phyloP scores from a whole-genome alignment of 1,140 invertebrate species.

The Andrena cerasifolii region DNA sequence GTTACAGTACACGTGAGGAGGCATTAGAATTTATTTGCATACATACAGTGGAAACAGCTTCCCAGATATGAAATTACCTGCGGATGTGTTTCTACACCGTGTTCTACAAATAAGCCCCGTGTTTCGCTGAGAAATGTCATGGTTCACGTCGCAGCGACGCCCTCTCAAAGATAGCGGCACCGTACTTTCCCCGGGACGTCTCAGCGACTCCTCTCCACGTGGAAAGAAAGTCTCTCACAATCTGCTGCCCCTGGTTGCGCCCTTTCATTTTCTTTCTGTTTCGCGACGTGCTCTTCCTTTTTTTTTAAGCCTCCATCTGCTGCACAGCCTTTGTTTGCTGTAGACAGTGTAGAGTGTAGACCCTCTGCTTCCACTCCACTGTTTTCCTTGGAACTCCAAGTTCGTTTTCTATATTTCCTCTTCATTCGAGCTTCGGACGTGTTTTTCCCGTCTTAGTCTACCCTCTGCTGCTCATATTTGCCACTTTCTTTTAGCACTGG shows the following conservation, averaged over 20 bases:
- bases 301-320: too few species aligned
- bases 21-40: conserved; percentile 36
- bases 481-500: too few species aligned
- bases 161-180: neutral
- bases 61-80: conserved; percentile 26
- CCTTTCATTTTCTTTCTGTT: neutral
- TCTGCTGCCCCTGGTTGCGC: neutral
- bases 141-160: conserved; percentile 12
- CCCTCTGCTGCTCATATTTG: too few species aligned
- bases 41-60: conserved; percentile 16
- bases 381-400: too few species aligned
- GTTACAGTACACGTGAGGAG: conserved; percentile 5
- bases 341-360: too few species aligned
- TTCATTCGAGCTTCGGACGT: too few species aligned
- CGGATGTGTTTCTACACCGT: conserved; percentile 17
- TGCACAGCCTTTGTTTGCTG: too few species aligned
- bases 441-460: too few species aligned
- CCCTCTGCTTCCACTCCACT: too few species aligned
- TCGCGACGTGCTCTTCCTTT: too few species aligned
- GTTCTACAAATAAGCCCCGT: conserved; percentile 14
- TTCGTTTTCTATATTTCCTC: too few species aligned
- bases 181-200: neutral
- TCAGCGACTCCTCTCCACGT: neutral
- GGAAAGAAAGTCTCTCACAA: conserved; percentile 13
- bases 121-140: conserved; percentile 31